Evolutionary conservation across 2,888 invertebrate species (phyloP).

Genomic region (Cerastis rubricosa): DNA sequence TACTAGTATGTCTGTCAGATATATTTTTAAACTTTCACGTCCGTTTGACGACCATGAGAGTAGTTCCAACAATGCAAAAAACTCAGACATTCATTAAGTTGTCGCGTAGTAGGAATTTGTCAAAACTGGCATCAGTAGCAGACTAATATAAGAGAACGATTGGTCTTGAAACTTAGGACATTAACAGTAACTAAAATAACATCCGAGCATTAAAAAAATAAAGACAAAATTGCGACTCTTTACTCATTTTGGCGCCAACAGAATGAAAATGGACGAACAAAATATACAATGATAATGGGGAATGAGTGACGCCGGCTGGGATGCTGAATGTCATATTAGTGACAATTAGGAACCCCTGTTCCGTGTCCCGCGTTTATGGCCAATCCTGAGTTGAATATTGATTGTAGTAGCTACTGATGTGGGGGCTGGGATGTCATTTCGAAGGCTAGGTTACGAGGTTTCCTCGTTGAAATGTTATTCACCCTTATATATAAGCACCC

Average conservation of each 20-base stretch:
- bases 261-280: slow-evolving; percentile 2
- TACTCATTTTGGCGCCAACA: not conserved
- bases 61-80: not conserved
- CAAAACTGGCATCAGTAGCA: not conserved
- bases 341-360: slow-evolving; percentile 42
- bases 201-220: not conserved
- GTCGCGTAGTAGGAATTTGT: not conserved
- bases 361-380: slow-evolving; percentile 28
- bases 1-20: not conserved
- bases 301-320: slow-evolving; percentile 11
- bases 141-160: not conserved
- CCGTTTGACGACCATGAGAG: not conserved
- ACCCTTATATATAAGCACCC: too few relatives aligned
- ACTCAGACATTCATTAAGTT: slow-evolving; percentile 1
- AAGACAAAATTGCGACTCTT: slow-evolving; percentile 13
- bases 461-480: not conserved
- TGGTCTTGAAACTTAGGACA: not conserved
- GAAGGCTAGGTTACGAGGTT: not conserved
- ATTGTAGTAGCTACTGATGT: not conserved
- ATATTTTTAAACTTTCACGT: not conserved
- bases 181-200: slow-evolving; percentile 7
- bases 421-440: not conserved
- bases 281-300: slow-evolving; percentile 19
- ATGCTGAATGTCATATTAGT: slow-evolving; percentile 43
- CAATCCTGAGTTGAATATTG: slow-evolving; percentile 34